phyloP scores from a whole-genome alignment of 2,888 invertebrate species.

The Auanema freiburgensis region DNA sequence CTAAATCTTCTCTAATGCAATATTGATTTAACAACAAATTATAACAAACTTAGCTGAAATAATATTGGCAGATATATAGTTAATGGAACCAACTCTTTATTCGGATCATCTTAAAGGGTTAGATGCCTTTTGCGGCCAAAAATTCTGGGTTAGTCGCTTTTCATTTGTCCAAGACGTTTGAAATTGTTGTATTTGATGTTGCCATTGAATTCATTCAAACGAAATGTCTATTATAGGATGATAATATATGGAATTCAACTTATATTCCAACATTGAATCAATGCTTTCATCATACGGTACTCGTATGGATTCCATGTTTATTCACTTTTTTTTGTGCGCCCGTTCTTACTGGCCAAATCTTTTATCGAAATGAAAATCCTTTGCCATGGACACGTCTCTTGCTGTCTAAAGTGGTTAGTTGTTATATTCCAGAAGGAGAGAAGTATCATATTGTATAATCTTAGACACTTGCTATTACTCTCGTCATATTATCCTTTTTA shows the following conservation, averaged over 20 bases:
- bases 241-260: conserved; percentile 75
- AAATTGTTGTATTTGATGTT: no score
- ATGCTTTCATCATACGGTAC: conserved; percentile 87
- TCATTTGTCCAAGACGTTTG: no score
- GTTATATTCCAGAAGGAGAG: background rate
- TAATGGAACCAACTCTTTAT: background rate
- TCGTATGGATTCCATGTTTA: conserved; percentile 83
- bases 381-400: conserved; percentile 56
- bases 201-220: background rate
- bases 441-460: background rate
- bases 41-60: no score
- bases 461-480: conserved; percentile 43
- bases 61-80: background rate
- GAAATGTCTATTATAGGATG: conserved; percentile 79
- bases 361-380: conserved; percentile 34
- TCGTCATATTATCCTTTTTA: conserved; percentile 48
- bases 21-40: no score
- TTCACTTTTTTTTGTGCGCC: conserved; percentile 52
- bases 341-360: conserved; percentile 52
- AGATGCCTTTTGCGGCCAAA: conserved; percentile 57
- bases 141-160: conserved; percentile 47
- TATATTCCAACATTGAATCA: conserved; percentile 81
- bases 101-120: conserved; percentile 21
- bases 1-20: no score
- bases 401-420: conserved; percentile 46